Conservation (phyloP, 2,888 invertebrate genomes). For the Ennomos fuscantarius region DNA sequence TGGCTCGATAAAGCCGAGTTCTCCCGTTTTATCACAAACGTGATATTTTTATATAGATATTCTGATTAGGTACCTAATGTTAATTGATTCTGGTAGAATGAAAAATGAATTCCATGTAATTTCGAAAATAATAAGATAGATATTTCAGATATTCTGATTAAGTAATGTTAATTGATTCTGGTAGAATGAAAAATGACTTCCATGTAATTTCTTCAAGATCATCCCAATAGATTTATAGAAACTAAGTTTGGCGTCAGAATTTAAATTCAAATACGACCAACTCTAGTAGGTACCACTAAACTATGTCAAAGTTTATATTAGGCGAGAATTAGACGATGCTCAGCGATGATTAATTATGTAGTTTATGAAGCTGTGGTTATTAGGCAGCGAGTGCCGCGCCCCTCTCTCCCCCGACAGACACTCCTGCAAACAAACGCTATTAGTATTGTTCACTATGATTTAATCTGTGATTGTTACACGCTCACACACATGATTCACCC, state of each 20-base stretch:
- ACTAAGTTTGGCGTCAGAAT: slow-evolving; percentile 8
- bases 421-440: slow-evolving; percentile 37
- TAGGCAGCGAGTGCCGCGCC: slow-evolving; percentile 39
- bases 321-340: slow-evolving; percentile 50
- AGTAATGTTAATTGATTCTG: neutral
- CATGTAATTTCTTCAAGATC: no score
- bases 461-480: neutral
- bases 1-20: neutral
- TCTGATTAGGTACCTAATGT: neutral
- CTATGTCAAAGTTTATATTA: slow-evolving; percentile 34
- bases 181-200: no score
- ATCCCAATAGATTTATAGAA: neutral
- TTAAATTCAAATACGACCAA: slow-evolving; percentile 14
- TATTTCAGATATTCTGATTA: neutral
- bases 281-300: slow-evolving; percentile 20
- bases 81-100: neutral
- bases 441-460: slow-evolving; percentile 23
- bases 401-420: slow-evolving; percentile 51
- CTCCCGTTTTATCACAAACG: slow-evolving; percentile 14
- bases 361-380: slow-evolving; percentile 62
- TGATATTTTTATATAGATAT: slow-evolving; percentile 5
- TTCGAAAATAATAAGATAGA: no score
- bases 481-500: no score
- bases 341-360: slow-evolving; percentile 71
- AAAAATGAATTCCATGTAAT: no score